A percentile compares a stretch with the other conserved stretches of the same genome.
Conservation (phyloP, 1,140 invertebrate genomes). For the Pseudomyrmex dendroicus region DNA sequence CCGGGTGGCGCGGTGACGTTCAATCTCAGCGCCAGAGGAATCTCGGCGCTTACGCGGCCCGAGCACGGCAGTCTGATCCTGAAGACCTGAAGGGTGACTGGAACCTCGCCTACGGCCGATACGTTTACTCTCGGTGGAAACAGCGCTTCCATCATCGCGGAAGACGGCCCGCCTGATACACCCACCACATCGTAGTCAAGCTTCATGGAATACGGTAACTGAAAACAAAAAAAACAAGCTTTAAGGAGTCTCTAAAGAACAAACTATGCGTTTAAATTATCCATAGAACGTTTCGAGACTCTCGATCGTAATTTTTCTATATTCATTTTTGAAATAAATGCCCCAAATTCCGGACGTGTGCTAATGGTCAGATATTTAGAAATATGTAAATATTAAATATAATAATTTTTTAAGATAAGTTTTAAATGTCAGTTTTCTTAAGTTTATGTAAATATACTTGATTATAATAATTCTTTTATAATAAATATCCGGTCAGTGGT, state of each 20-base stretch:
- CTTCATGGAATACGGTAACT: constrained; percentile 92
- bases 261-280: too few relatives aligned
- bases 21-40: constrained; percentile 90
- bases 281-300: too few relatives aligned
- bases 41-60: constrained; percentile 90
- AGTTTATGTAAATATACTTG: too few relatives aligned
- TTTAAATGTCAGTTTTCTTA: too few relatives aligned
- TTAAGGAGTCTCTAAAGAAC: background rate
- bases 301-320: too few relatives aligned
- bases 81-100: constrained; percentile 90
- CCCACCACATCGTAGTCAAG: constrained; percentile 91
- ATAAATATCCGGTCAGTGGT: too few relatives aligned
- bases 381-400: too few relatives aligned
- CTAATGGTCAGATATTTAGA: too few relatives aligned
- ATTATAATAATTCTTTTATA: too few relatives aligned
- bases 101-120: constrained; percentile 90
- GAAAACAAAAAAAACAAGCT: constrained; percentile 67
- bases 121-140: constrained; percentile 92
- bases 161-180: constrained; percentile 77
- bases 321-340: too few relatives aligned
- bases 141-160: constrained; percentile 86
- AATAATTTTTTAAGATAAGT: too few relatives aligned
- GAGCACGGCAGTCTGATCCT: constrained; percentile 92
- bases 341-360: too few relatives aligned
- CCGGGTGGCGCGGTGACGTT: constrained; percentile 89